phyloP scores from a whole-genome alignment of 2,113 vertebrate species.

The Tylochromis polylepis region DNA sequence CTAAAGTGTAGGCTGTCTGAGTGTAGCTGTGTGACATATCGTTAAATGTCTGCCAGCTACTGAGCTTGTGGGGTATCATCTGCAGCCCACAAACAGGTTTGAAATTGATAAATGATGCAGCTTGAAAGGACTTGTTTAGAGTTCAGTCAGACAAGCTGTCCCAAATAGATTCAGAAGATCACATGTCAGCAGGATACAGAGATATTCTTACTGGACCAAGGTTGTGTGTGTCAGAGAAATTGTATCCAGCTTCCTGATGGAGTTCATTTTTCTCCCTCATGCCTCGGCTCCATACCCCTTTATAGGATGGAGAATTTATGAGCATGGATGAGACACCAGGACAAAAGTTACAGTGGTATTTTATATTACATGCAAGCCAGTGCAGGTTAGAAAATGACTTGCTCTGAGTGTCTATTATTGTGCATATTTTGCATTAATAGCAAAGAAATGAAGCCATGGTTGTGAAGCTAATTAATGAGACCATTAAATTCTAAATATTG shows the following conservation, averaged over 20 bases:
- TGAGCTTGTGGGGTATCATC: conserved; percentile 56
- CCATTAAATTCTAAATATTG: neutral
- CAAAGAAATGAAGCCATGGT: neutral
- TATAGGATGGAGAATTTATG: conserved; percentile 58
- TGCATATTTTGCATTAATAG: neutral
- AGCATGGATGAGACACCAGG: conserved; percentile 57
- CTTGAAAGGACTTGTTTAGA: conserved; percentile 72
- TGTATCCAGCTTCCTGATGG: conserved; percentile 74
- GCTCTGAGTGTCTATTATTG: neutral
- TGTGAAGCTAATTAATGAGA: neutral
- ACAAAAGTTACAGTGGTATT: conserved; percentile 34
- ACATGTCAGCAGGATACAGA: conserved; percentile 76
- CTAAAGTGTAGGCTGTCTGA: conserved; percentile 42
- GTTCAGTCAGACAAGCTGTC: conserved; percentile 70
- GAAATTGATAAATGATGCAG: conserved; percentile 76
- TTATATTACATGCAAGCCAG: conserved; percentile 5
- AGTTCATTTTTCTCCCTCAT: conserved; percentile 71
- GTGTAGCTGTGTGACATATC: conserved; percentile 35
- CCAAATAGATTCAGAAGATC: conserved; percentile 75
- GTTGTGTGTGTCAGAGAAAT: conserved; percentile 78
- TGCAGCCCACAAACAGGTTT: conserved; percentile 51
- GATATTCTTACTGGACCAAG: conserved; percentile 74
- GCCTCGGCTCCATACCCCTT: conserved; percentile 31
- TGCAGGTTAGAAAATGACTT: neutral
- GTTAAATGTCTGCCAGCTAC: conserved; percentile 56